Base-by-base conservation (phyloP, 2,888 invertebrate species). In the Gryllus longicercus region DNA sequence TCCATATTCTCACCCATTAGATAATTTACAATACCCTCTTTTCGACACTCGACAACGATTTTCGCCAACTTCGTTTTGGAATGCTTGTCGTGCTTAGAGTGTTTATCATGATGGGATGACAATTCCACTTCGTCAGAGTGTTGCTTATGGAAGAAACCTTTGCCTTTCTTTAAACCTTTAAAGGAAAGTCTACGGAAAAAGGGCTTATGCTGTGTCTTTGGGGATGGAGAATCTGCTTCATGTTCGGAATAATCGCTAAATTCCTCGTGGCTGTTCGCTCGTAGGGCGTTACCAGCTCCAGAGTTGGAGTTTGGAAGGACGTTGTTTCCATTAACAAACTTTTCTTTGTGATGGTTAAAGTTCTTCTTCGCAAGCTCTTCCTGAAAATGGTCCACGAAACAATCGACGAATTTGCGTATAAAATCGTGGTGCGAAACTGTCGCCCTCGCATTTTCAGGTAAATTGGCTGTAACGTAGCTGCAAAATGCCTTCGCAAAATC, bases 21-120 rank as follows among this genome's bases (percentile, higher is more conserved):
- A 88, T 96, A 96, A 89, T 96, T 95, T 12, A 98, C 97, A 84
- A 95, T 92, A 14, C 98, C 97, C 86, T 98, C 98, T 85, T 97
- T 97, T 79, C 95, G 92, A 87, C 96, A 96, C 86, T 97, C 96
- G 75, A 97, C 97, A 79, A 96, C 94, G 85, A 97, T 96, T 88
- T 96, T 97, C 76, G 96, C 94, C 85, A 96, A 88, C 87, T 96
- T 96, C 80, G 94, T 94, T 88, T 95, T 95, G 84, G 92, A 93
- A 84, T 94, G 93, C 86, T 93, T 92, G 84, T 92, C 92, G 82
- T 90, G 87, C 85, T 79, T 86, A 89, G 50, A 82, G 82, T 84
- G 83, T 80, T 84, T 84, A 78, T 83, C 83, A 79, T 82, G 82
- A 81, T 84, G 83, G 14, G 86, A 85, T 4, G 93, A 91, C 21